Conservation (phyloP, 2,888 invertebrate species). For the Agrochola litura region DNA sequence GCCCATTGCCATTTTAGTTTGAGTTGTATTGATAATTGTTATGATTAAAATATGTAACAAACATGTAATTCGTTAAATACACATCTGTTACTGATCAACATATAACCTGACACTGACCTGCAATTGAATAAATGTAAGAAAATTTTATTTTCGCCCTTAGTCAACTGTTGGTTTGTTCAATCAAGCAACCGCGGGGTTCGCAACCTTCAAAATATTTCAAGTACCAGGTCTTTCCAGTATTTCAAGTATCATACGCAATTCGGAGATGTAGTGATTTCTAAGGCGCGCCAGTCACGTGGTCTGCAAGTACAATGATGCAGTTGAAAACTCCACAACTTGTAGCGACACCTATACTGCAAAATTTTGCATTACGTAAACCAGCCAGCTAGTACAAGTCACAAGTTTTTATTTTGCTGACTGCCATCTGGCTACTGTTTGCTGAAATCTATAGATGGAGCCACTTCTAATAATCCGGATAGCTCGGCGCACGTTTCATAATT, state of each 20-base stretch:
- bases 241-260: neutral
- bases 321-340: neutral
- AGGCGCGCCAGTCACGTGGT: neutral
- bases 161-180: neutral
- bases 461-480: neutral
- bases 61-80: neutral
- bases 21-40: neutral
- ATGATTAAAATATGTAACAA: neutral
- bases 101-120: neutral
- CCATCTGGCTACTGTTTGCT: neutral
- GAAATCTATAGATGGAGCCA: slow-evolving; percentile 33
- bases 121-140: neutral
- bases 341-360: slow-evolving; percentile 12
- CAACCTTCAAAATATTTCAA: neutral
- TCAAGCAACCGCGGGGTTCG: neutral
- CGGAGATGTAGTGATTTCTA: neutral
- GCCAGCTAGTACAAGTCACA: neutral
- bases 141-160: neutral
- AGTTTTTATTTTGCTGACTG: neutral
- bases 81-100: neutral
- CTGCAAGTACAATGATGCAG: neutral
- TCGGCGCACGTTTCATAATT: neutral
- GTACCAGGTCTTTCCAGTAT: too few species aligned
- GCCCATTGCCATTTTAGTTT: too few species aligned
- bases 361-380: slow-evolving; percentile 8